Evolutionary conservation across 2,113 vertebrate genomes (phyloP).

Genomic region (Hemiscyllium ocellatum): DNA sequence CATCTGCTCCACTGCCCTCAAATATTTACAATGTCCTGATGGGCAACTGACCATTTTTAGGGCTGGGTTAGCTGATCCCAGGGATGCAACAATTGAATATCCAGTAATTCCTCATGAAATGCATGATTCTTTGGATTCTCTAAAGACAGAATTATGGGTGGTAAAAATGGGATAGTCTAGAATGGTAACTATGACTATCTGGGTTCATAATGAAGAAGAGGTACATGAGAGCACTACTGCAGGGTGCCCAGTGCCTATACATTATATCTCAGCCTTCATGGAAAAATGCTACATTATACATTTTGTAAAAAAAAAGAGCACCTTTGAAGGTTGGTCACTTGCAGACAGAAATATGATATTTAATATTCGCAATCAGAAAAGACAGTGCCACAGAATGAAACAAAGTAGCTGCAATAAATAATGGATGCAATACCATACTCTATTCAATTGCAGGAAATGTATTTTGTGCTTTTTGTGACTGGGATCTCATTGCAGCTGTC

Average conservation of each 20-base stretch:
- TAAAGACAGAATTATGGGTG: not conserved
- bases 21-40: not conserved
- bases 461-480: not conserved
- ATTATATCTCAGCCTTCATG: not conserved
- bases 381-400: not conserved
- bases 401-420: not conserved
- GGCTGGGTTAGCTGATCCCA: not conserved
- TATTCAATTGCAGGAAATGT: not conserved
- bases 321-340: not conserved
- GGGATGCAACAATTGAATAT: not conserved
- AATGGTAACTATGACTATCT: not conserved
- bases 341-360: not conserved
- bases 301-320: not conserved
- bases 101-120: not conserved
- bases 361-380: not conserved
- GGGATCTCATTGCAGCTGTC: not conserved
- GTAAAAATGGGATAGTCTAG: not conserved
- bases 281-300: not conserved
- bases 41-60: not conserved
- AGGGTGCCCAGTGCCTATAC: not conserved
- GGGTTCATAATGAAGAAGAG: not conserved
- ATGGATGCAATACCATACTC: no score
- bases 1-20: not conserved
- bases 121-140: not conserved
- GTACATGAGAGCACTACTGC: not conserved